These are phyloP conservation scores for Eublepharis macularius DNA, from an alignment of 2,113 vertebrate species.

Conservation along the genomic window DNA sequence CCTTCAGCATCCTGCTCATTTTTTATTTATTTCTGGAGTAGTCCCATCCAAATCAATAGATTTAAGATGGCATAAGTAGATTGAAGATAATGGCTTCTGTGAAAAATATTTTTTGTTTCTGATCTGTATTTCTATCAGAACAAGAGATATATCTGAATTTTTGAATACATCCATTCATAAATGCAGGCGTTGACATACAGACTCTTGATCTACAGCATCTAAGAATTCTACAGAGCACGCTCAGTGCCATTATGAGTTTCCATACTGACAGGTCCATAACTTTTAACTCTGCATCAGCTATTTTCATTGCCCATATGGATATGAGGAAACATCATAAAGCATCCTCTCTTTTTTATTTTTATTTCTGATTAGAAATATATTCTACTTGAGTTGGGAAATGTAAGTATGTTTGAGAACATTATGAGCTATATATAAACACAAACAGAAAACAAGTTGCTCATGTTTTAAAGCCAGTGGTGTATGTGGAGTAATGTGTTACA, in stretches of 20 bases:
- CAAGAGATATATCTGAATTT: not conserved
- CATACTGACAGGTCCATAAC: not conserved
- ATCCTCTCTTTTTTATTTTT: not conserved
- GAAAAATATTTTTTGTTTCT: not conserved
- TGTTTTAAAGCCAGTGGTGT: not conserved
- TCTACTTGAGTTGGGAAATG: not conserved
- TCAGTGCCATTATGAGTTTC: not conserved
- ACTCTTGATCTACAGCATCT: not conserved
- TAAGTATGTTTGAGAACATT: not conserved
- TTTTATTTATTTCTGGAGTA: too few relatives aligned
- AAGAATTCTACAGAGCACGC: constrained; percentile 1
- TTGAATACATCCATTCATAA: not conserved
- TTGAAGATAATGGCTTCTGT: not conserved
- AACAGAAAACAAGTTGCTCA: not conserved
- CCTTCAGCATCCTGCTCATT: not conserved
- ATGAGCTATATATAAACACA: constrained; percentile 3
- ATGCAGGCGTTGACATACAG: not conserved
- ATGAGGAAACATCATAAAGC: constrained; percentile 8
- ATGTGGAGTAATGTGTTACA: too few relatives aligned
- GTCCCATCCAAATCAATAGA: not conserved
- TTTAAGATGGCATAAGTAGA: not conserved
- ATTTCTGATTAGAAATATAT: constrained; percentile 19
- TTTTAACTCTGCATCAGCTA: constrained; percentile 7
- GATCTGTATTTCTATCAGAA: not conserved
- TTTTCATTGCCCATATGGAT: constrained; percentile 14